Conservation (phyloP, 2,888 invertebrate genomes). For the Formica aserva region DNA sequence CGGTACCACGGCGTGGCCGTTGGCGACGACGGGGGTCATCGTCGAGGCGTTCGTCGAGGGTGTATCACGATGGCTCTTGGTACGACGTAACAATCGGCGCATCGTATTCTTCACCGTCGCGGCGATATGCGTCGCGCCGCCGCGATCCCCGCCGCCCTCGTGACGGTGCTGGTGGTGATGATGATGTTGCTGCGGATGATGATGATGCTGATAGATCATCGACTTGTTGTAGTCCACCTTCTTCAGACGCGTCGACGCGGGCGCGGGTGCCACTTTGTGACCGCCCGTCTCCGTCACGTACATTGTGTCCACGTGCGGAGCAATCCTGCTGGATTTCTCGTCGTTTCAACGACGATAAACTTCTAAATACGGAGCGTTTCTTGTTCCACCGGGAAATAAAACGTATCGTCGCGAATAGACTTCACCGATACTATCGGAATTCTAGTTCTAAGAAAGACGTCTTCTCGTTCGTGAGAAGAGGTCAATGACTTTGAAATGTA, state of each 20-base stretch:
- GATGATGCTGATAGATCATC: slow-evolving; percentile 78
- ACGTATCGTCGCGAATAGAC: slow-evolving; percentile 6
- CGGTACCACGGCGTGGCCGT: slow-evolving; percentile 54
- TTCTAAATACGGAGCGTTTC: neutral
- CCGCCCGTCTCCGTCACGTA: slow-evolving; percentile 83
- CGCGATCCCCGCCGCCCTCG: slow-evolving; percentile 84
- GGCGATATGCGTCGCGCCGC: slow-evolving; percentile 86
- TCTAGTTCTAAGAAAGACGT: neutral
- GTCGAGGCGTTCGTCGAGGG: slow-evolving; percentile 85
- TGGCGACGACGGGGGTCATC: slow-evolving; percentile 73
- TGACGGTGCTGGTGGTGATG: slow-evolving; percentile 76
- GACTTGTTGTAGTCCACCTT: slow-evolving; percentile 80
- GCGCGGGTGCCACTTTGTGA: slow-evolving; percentile 80
- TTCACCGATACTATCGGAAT: slow-evolving; percentile 23
- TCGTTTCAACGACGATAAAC: neutral
- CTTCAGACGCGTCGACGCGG: slow-evolving; percentile 68
- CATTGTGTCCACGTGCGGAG: slow-evolving; percentile 74
- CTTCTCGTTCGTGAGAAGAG: neutral
- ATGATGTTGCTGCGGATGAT: neutral
- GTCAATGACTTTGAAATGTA: neutral
- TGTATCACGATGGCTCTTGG: slow-evolving; percentile 90
- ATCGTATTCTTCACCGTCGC: slow-evolving; percentile 90
- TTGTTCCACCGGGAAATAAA: neutral
- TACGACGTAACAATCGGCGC: slow-evolving; percentile 90
- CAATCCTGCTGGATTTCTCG: slow-evolving; percentile 57